phyloP scores from a whole-genome alignment of 2,888 invertebrate genomes.

The Gortyna flavago region DNA sequence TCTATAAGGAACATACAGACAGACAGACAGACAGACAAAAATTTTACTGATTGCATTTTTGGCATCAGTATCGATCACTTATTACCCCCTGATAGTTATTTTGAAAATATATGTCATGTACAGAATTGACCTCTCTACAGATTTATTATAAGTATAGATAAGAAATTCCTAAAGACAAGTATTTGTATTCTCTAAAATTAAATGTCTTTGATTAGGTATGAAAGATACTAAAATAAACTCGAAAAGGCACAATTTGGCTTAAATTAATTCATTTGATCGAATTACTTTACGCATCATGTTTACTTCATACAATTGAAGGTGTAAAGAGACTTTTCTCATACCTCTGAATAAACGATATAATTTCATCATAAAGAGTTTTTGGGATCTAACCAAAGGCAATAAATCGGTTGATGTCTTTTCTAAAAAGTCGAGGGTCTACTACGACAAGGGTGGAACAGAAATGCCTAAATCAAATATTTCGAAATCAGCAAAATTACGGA shows the following conservation, averaged over 20 bases:
- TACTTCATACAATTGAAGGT: neutral
- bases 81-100: too few relatives aligned
- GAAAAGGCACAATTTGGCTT: neutral
- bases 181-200: conserved; percentile 6
- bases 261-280: neutral
- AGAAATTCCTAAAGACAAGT: neutral
- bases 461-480: conserved; percentile 28
- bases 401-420: conserved; percentile 51
- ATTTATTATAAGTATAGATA: too few relatives aligned
- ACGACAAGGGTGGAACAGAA: conserved; percentile 17
- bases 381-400: neutral
- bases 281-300: neutral
- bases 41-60: too few relatives aligned
- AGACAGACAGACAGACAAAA: too few relatives aligned
- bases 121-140: too few relatives aligned
- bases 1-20: too few relatives aligned
- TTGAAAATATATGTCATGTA: too few relatives aligned
- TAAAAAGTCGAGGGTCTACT: conserved; percentile 30
- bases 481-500: conserved; percentile 39
- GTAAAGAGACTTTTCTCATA: neutral
- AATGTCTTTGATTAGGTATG: neutral
- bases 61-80: too few relatives aligned
- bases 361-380: neutral
- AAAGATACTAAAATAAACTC: conserved; percentile 2
- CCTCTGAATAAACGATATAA: neutral